Base-by-base conservation (phyloP, 1,140 invertebrate genomes). In the Lepidostoma basale region DNA sequence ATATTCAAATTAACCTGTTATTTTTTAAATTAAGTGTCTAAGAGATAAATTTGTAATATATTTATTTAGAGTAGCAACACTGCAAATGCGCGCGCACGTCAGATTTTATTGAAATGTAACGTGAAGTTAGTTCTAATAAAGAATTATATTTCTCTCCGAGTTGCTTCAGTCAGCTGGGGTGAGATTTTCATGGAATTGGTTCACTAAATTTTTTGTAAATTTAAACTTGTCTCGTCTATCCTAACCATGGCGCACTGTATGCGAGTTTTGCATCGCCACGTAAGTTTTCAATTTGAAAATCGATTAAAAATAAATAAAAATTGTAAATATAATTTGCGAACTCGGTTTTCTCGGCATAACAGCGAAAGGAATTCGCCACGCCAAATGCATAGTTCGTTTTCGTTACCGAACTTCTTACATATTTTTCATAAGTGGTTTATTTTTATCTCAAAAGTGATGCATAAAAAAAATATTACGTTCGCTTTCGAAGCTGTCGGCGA, bases 201-300 rank as follows among this genome's bases (percentile, higher is more conserved):
- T 54, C n/a, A 28, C 3, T 54, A 54, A 54, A 54, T 54, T 54
- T 54, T 54, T 30, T 30, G 49, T 54, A 16, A 54, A 16, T 54
- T 54, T 4, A 54, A 54, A 54, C 4, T 20, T 54, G 49, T 54
- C 49, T 54, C 49, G 49, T 54, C 49, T 54, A 30, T 54, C 49
- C 16, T 28, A 80, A 84, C 80, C 82, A 90, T 90, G 88, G 89
- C 88, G 78, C 88, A 89, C 85, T 89, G 88, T 85, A 85, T 85
- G 74, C 83, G 88, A 85, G 87, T 90, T 86, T 86, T 90, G 81
- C 87, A 88, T 84, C 86, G 87, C 82, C 88, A 90, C 84, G 89
- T 89, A 86, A 80, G 83, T 65, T 8, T 4, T 40, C 22, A 4
- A 40, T 23, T 28, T 72, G 20, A 56, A 36, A 44, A 66, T 68